Evolutionary conservation across 2,113 vertebrate species (phyloP), one percentile per base, ranked within the genome.

Genomic region (Ammodytes marinus): DNA sequence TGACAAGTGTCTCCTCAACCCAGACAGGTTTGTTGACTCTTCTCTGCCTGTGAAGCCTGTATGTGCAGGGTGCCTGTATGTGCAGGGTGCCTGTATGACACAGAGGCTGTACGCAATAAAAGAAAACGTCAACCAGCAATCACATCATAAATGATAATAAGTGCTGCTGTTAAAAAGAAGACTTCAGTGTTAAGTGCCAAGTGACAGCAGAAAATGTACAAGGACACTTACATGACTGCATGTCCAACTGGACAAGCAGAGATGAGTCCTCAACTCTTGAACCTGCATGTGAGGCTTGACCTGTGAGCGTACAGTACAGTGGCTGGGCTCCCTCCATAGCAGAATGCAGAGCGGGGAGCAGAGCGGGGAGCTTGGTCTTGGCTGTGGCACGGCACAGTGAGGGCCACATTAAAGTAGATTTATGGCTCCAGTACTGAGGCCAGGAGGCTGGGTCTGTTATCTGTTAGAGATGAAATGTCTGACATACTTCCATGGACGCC

Each of bases 401-500:
- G 87, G 80, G 55, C 76, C 77, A 72, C 73, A 82, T 90, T 93
- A 86, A 89, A 86, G 80, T 87, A 75, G 79, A 93, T 93, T 89
- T 89, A 94, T 90, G 81, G 60, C 81, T 79, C 43, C 19, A 52
- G 76, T 69, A 27, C 54, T 49, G 66, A 45, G 47, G 76, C 8
- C 53, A 73, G 84, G 88, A 39, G 42, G 69, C 45, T 0, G 6
- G 66, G 88, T 86, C 92, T 72, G 91, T 93, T 93, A 92, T 89
- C 91, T 90, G 88, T 91, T 91, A 92, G 70, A 11, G 77, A 77
- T 59, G 52, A 86, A 84, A 91, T 86, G 73, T 90, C 87, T 88
- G 63, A 71, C 89, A 91, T 92, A 87, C 77, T 91, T 94, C 61
- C 70, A 75, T 46, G 71, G 87, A 89, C n/a, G 79, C 92, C 88